These are phyloP conservation scores for Caenorhabditis sp. DNA, from an alignment of 2,888 invertebrate genomes.

Conservation along the genomic window DNA sequence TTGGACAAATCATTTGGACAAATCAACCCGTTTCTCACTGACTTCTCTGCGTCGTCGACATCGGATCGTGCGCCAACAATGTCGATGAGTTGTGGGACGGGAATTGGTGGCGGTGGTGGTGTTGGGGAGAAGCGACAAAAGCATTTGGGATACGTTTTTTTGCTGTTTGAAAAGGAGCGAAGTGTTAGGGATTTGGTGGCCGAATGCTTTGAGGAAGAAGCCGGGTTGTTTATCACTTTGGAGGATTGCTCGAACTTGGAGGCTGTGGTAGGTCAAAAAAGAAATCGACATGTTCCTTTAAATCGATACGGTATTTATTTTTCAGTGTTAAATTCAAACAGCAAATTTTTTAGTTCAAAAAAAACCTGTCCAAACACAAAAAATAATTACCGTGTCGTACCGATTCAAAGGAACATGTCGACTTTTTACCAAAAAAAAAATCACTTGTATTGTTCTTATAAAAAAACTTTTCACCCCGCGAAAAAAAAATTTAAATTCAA, in stretches of 20 bases:
- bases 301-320: too few species aligned
- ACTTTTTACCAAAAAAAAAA: too few species aligned
- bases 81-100: not conserved
- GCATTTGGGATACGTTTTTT: conserved; percentile 74
- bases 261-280: not conserved
- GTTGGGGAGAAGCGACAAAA: conserved; percentile 18
- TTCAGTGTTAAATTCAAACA: too few species aligned
- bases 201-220: conserved; percentile 95
- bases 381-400: too few species aligned
- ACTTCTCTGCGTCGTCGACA: not conserved
- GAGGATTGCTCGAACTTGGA: conserved; percentile 3
- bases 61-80: not conserved
- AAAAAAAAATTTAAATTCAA: too few species aligned
- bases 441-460: too few species aligned
- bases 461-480: too few species aligned
- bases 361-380: too few species aligned
- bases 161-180: conserved; percentile 85
- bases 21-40: conserved; percentile 23
- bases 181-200: conserved; percentile 96
- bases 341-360: too few species aligned
- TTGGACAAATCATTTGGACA: conserved; percentile 38
- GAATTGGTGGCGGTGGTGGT: too few species aligned
- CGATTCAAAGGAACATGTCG: too few species aligned
- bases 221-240: conserved; percentile 82
- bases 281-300: too few species aligned